These are phyloP conservation scores for Drosophila pseudotakahashii DNA, from an alignment of 2,888 invertebrate genomes.

Conservation along the genomic window DNA sequence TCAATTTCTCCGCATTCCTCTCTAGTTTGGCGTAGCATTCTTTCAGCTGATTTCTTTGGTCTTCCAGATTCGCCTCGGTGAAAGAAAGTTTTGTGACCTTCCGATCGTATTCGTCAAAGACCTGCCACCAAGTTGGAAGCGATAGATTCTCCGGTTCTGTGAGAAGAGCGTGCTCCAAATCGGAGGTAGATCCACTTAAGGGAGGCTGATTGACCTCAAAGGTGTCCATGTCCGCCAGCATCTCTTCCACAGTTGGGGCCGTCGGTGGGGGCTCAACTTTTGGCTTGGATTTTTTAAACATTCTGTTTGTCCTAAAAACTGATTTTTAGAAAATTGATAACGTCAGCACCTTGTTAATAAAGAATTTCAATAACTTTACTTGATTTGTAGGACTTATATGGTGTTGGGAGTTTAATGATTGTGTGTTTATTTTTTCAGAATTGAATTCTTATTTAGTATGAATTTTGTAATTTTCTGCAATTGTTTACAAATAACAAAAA, in stretches of 20 bases:
- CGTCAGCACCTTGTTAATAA: conserved; percentile 22
- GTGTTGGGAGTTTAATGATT: neutral
- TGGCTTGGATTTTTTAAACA: conserved; percentile 76
- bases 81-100: conserved; percentile 76
- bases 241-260: conserved; percentile 78
- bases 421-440: neutral
- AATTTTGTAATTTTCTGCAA: neutral
- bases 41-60: conserved; percentile 72
- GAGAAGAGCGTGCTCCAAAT: conserved; percentile 47
- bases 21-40: conserved; percentile 74
- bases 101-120: conserved; percentile 81
- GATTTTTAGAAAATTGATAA: conserved; percentile 2
- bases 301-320: conserved; percentile 33
- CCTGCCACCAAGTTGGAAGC: conserved; percentile 81
- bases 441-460: neutral
- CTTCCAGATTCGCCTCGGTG: conserved; percentile 71
- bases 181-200: conserved; percentile 12
- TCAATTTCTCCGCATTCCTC: conserved; percentile 68
- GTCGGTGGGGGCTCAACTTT: conserved; percentile 69
- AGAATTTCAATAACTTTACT: neutral
- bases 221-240: conserved; percentile 81
- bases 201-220: conserved; percentile 69
- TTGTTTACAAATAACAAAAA: conserved; percentile 24
- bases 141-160: conserved; percentile 56
- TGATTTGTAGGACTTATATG: neutral